Conservation (phyloP, 2,113 vertebrate genomes). For the Donacobius atricapilla region DNA sequence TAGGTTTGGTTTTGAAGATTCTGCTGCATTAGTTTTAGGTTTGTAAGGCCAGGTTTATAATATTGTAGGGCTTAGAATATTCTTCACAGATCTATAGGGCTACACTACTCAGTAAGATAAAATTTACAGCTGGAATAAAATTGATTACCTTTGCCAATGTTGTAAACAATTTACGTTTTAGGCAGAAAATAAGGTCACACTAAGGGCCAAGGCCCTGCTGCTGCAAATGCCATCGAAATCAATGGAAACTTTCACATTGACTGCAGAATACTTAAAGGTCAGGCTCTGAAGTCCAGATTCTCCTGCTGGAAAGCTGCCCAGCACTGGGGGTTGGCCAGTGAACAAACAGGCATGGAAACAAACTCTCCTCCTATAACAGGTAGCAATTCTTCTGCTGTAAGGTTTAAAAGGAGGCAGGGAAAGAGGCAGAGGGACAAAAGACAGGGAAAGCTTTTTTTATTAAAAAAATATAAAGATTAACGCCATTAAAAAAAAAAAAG, state of each 20-base stretch:
- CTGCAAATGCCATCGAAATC: constrained; percentile 1
- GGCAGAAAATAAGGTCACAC: not conserved
- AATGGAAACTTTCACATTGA: not conserved
- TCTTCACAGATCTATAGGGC: not conserved
- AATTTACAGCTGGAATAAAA: not conserved
- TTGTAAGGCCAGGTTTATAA: not conserved
- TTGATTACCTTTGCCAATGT: not conserved
- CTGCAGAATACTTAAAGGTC: not conserved
- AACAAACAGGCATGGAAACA: not conserved
- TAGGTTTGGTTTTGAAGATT: not conserved
- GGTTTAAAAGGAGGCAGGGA: not conserved
- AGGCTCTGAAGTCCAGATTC: not conserved
- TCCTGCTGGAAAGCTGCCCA: not conserved
- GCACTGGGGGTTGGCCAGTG: accelerated
- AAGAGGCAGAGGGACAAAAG: not conserved
- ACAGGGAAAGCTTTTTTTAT: not conserved
- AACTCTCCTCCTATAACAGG: not conserved
- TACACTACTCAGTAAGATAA: not conserved
- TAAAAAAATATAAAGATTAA: not conserved
- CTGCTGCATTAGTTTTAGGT: not conserved
- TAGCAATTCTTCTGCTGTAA: not conserved
- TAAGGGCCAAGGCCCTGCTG: not conserved
- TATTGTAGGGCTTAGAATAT: not conserved
- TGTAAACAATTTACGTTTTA: not conserved
- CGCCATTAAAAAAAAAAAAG: not conserved